A percentile compares a stretch with the other conserved stretches of the same genome.
phyloP scores from a whole-genome alignment of 2,113 vertebrate genomes.

The Bothrops jararaca region DNA sequence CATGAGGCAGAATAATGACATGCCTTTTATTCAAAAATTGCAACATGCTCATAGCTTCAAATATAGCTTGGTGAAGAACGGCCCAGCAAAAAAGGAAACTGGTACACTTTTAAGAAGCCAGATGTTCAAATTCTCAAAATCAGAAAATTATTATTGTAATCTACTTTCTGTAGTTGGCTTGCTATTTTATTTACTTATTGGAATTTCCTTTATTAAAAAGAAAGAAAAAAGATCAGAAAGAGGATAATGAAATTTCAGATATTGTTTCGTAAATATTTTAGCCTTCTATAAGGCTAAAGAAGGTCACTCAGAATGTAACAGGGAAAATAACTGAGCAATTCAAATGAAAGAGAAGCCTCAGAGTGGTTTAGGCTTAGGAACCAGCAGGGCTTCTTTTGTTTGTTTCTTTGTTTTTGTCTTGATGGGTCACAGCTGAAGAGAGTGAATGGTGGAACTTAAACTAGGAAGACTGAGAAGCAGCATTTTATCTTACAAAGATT shows the following conservation, averaged over 20 bases:
- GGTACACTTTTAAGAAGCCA: conserved; percentile 17
- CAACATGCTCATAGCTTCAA: not conserved
- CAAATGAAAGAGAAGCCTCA: not conserved
- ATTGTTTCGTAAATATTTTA: not conserved
- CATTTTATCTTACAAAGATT: not conserved
- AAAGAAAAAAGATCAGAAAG: not conserved
- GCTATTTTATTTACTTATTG: not conserved
- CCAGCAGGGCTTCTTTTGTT: not conserved
- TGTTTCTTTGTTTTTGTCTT: not conserved
- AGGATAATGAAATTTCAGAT: not conserved
- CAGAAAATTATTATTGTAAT: not conserved
- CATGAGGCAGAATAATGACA: not conserved
- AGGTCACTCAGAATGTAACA: not conserved
- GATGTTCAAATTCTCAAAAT: not conserved
- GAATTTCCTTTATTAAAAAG: not conserved
- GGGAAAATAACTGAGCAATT: not conserved
- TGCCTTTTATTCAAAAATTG: conserved; percentile 22
- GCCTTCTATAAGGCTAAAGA: too few species aligned
- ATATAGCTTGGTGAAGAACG: not conserved
- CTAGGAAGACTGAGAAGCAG: not conserved
- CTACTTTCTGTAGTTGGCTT: not conserved
- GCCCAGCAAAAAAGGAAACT: not conserved
- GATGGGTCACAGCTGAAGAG: not conserved
- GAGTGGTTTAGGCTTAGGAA: not conserved
- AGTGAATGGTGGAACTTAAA: not conserved